A percentile compares a stretch with the other conserved stretches of the same genome.
phyloP scores from a whole-genome alignment of 2,888 invertebrate genomes.

The Sminthurides aquaticus region DNA sequence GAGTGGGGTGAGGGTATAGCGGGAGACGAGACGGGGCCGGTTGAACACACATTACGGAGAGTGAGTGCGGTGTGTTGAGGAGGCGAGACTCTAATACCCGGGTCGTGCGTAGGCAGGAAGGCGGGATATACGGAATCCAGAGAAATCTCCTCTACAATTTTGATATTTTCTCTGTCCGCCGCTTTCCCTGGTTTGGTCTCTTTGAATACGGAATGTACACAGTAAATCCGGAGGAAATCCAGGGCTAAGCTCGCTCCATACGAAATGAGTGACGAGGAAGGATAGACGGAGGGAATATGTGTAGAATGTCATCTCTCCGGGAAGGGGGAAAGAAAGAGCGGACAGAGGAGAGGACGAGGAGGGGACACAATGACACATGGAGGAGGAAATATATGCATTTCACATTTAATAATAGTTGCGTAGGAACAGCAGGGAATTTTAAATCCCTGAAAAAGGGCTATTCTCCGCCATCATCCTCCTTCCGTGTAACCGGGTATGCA shows the following conservation, averaged over 20 bases:
- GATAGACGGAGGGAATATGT: not conserved
- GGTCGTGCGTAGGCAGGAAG: too few relatives aligned
- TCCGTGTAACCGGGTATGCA: too few relatives aligned
- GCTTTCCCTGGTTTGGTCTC: slow-evolving; percentile 1
- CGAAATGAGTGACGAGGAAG: not conserved
- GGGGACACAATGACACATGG: not conserved
- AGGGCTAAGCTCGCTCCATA: not conserved
- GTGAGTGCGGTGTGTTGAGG: too few relatives aligned
- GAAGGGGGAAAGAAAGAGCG: too few relatives aligned
- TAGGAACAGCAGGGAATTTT: not conserved
- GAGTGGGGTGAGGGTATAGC: too few relatives aligned
- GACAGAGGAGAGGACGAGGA: too few relatives aligned
- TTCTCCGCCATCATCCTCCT: not conserved
- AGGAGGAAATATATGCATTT: not conserved
- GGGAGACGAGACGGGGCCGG: too few relatives aligned
- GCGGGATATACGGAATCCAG: too few relatives aligned
- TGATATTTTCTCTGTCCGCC: slow-evolving; percentile 5
- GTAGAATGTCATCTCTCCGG: not conserved
- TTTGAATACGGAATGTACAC: not conserved
- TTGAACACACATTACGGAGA: too few relatives aligned
- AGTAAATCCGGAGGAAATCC: not conserved
- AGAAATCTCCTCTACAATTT: too few relatives aligned
- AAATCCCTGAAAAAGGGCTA: not conserved
- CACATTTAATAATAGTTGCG: not conserved
- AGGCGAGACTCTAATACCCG: too few relatives aligned